A percentile compares a stretch with the other conserved stretches of the same genome.
Evolutionary conservation across 1,140 invertebrate genomes (phyloP).

Genomic region (Kradibia gibbosae): DNA sequence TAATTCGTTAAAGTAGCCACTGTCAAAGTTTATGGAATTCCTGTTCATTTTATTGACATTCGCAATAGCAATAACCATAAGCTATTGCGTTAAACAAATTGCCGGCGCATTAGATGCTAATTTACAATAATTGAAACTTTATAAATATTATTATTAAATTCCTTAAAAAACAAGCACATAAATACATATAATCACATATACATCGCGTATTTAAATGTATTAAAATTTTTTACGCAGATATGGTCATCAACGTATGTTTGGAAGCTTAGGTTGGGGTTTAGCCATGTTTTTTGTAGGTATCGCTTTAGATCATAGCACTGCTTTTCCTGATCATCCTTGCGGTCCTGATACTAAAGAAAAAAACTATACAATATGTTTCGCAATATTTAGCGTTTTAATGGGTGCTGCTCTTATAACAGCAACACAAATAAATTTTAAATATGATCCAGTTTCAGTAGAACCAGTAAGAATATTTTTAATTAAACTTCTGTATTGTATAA

Average conservation of each 20-base stretch:
- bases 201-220: background rate
- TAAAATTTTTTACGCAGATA: slow-evolving; percentile 76
- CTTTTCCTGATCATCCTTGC: slow-evolving; percentile 92
- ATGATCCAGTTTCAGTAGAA: slow-evolving; percentile 73
- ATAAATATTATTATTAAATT: background rate
- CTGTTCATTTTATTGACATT: too few relatives aligned
- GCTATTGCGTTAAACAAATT: too few relatives aligned
- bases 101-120: too few relatives aligned
- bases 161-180: background rate
- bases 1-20: too few relatives aligned
- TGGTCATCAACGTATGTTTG: slow-evolving; percentile 98
- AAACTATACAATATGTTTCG: slow-evolving; percentile 99
- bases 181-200: too few relatives aligned
- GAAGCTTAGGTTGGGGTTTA: slow-evolving; percentile 97
- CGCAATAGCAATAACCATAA: too few relatives aligned
- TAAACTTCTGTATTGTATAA: background rate
- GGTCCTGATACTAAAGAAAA: slow-evolving; percentile 90
- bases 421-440: slow-evolving; percentile 90
- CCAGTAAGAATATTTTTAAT: slow-evolving; percentile 54
- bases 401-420: slow-evolving; percentile 93
- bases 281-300: slow-evolving; percentile 99
- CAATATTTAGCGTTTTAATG: slow-evolving; percentile 98
- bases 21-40: too few relatives aligned
- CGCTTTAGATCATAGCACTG: slow-evolving; percentile 96
- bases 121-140: too few relatives aligned